Conservation (phyloP, 2,113 vertebrate species). For the Columbina picui region DNA sequence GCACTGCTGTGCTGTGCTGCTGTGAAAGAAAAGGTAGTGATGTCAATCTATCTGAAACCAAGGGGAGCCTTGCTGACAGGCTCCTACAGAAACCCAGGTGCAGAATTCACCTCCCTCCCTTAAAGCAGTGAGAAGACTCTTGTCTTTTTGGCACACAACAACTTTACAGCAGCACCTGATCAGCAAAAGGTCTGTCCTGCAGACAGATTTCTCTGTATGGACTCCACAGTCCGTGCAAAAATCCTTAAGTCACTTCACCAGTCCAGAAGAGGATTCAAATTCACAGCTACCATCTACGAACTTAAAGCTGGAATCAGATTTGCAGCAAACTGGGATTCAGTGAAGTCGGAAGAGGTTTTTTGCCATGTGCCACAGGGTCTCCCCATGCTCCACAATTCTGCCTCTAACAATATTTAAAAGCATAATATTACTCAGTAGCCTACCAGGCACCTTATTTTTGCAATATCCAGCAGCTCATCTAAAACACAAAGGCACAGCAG, state of each 20-base stretch:
- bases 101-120: neutral
- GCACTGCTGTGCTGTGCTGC: rapidly evolving
- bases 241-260: neutral
- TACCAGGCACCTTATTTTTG: neutral
- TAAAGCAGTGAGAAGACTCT: neutral
- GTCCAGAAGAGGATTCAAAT: neutral
- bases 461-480: neutral
- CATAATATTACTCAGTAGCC: neutral
- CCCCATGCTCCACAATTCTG: neutral
- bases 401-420: neutral
- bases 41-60: neutral
- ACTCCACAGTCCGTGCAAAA: neutral
- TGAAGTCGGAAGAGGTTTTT: neutral
- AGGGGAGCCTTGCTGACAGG: neutral
- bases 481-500: neutral
- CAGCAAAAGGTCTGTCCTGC: neutral
- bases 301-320: neutral
- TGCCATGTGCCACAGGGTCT: neutral
- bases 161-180: neutral
- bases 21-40: neutral
- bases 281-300: neutral
- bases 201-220: neutral
- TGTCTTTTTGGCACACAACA: neutral
- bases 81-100: neutral
- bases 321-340: neutral